These are phyloP conservation scores for Haliaeetus vocifer DNA, from an alignment of 2,797 vertebrate genomes.

Conservation along the genomic window DNA sequence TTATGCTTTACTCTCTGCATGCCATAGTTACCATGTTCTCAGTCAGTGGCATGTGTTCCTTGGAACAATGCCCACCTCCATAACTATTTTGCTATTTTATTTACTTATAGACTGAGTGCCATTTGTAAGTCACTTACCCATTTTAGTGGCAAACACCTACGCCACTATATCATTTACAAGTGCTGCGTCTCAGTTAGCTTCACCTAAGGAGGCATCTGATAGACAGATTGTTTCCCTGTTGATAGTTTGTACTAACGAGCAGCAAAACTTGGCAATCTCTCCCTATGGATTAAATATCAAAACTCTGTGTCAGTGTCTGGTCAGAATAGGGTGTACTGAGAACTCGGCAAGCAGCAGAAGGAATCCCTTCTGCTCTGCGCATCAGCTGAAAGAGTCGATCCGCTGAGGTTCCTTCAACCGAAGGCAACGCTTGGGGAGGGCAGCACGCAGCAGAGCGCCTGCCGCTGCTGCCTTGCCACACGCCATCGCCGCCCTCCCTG, in stretches of 20 bases:
- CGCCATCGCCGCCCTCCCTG: too few relatives aligned
- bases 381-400: not conserved
- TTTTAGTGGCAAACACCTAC: not conserved
- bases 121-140: not conserved
- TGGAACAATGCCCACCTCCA: not conserved
- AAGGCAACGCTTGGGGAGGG: not conserved
- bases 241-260: not conserved
- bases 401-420: not conserved
- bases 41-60: not conserved
- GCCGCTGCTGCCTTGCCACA: rapidly evolving
- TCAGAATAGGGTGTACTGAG: not conserved
- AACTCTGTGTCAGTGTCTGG: not conserved
- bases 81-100: not conserved
- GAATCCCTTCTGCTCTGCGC: not conserved
- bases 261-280: not conserved
- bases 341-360: not conserved
- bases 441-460: not conserved
- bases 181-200: not conserved
- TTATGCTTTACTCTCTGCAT: not conserved
- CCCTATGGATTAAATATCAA: not conserved
- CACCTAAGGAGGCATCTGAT: not conserved
- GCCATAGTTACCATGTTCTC: not conserved
- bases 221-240: not conserved
- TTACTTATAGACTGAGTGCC: not conserved
- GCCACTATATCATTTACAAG: not conserved